These are phyloP conservation scores for Phymorhynchus buccinoides DNA, from an alignment of 1,140 invertebrate species.

Conservation along the genomic window DNA sequence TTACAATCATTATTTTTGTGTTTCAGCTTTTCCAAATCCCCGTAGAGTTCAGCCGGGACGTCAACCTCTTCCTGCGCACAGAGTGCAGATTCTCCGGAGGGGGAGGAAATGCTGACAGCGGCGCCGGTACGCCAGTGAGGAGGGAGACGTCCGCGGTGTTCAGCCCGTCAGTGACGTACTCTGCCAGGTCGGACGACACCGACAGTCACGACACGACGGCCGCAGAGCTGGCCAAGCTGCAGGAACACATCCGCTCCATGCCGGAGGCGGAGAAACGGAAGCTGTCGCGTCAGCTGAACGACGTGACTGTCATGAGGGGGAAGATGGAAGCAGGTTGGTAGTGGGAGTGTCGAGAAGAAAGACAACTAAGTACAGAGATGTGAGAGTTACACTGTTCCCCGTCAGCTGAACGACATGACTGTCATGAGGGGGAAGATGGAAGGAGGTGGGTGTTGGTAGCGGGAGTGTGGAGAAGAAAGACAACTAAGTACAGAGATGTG, in stretches of 20 bases:
- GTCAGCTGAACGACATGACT: no score
- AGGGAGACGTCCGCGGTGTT: background rate
- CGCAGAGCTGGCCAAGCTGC: background rate
- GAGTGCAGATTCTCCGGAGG: background rate
- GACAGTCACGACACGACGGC: background rate
- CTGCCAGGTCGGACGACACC: background rate
- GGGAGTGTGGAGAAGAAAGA: no score
- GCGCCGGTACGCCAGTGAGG: background rate
- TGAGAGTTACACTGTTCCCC: background rate
- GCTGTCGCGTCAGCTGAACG: background rate
- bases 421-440: no score
- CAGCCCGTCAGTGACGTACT: background rate
- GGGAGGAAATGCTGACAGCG: background rate
- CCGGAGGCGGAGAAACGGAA: background rate
- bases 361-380: no score
- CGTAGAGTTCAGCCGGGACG: background rate
- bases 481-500: no score
- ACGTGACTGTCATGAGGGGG: background rate
- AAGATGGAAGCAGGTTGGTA: background rate
- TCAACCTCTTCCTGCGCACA: background rate
- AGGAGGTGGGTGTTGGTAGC: no score
- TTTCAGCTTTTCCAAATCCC: slow-evolving; percentile 20
- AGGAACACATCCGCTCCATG: background rate
- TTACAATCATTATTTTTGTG: no score
- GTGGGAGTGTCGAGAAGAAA: no score